Evolutionary conservation across 2,797 vertebrate genomes (phyloP).

Genomic region (Momotus momota): DNA sequence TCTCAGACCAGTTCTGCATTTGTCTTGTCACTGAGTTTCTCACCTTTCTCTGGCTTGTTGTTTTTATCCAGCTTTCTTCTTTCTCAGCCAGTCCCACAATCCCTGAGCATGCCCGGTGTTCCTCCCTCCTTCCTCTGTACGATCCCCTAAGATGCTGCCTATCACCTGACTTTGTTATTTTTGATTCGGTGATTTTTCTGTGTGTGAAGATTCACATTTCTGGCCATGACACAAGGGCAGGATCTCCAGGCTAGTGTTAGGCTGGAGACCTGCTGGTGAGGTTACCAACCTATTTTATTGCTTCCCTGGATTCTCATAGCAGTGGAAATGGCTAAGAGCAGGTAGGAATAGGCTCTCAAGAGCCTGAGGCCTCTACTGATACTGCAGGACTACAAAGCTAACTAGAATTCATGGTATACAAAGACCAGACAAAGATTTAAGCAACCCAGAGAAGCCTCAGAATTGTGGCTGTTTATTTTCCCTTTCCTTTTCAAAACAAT

Average conservation of each 20-base stretch:
- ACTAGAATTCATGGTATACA: not conserved
- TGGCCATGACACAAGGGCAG: not conserved
- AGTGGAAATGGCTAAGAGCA: not conserved
- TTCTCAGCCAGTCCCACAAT: fast-evolving
- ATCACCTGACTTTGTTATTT: not conserved
- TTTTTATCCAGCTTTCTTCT: not conserved
- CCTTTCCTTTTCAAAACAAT: not conserved
- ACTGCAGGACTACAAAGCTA: not conserved
- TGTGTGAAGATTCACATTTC: not conserved
- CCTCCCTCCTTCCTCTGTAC: not conserved
- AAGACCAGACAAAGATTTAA: not conserved
- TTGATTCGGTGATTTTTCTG: not conserved
- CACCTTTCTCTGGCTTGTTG: not conserved
- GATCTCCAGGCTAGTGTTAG: not conserved
- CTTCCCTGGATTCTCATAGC: not conserved
- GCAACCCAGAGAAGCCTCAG: not conserved
- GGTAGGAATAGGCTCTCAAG: not conserved
- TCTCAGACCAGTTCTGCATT: not conserved
- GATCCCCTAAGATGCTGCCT: not conserved
- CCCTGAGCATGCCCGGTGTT: not conserved
- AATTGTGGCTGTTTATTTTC: not conserved
- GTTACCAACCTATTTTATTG: not conserved
- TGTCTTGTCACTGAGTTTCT: not conserved
- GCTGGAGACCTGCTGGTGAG: not conserved
- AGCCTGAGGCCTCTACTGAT: not conserved